Conservation (phyloP, 2,113 vertebrate genomes). For the Clarias batrachus region DNA sequence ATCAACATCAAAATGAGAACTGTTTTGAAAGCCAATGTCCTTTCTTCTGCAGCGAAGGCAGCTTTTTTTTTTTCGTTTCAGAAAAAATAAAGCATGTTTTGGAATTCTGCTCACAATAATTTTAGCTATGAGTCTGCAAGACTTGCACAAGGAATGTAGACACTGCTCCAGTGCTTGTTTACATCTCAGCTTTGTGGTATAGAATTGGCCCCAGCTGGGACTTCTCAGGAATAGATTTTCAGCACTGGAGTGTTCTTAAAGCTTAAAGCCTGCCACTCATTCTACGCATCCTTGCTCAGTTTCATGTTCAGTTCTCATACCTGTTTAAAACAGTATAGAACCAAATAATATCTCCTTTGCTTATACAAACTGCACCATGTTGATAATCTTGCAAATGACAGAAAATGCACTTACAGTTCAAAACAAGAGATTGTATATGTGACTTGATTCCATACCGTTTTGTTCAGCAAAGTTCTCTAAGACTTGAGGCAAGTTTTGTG, state of each 20-base stretch:
- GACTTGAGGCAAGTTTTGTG: not conserved
- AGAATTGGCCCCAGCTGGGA: slow-evolving; percentile 56
- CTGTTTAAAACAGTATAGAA: not conserved
- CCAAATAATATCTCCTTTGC: not conserved
- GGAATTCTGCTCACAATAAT: slow-evolving; percentile 54
- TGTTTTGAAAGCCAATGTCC: not conserved
- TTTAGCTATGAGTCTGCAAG: slow-evolving; percentile 64
- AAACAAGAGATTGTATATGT: not conserved
- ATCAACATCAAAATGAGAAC: slow-evolving; percentile 15
- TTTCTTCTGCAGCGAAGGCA: not conserved
- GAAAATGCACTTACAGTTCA: not conserved
- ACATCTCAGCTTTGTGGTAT: slow-evolving; percentile 66
- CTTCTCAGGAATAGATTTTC: slow-evolving; percentile 48
- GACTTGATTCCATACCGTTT: not conserved
- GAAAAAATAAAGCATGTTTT: slow-evolving; percentile 29
- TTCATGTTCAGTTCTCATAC: too few species aligned
- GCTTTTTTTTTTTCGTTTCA: not conserved
- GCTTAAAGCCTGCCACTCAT: not conserved
- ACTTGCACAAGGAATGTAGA: slow-evolving; percentile 71
- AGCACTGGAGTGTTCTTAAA: slow-evolving; percentile 23
- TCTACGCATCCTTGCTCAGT: not conserved
- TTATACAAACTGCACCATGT: not conserved
- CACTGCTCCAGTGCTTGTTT: slow-evolving; percentile 65
- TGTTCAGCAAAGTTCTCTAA: not conserved
- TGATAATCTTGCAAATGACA: not conserved